Base-by-base conservation (phyloP, 2,113 vertebrate genomes). In the Daphoenositta chrysoptera region DNA sequence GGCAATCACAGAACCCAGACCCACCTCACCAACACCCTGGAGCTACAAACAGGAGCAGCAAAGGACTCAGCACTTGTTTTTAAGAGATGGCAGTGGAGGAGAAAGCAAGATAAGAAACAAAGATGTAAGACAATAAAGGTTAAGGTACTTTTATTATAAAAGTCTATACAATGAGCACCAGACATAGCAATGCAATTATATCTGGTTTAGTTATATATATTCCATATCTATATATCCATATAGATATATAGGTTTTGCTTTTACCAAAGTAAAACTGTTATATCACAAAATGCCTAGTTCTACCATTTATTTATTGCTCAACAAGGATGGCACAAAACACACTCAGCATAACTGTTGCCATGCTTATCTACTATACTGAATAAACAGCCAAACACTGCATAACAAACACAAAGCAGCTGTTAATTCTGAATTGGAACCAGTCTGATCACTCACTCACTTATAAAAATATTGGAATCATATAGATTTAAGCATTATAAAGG, bases 251-350 rank as follows among this genome's bases (percentile, higher is more conserved):
- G 94, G 93, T 96, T 97, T 97, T 97, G 98, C 95, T 98, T 98
- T 96, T 98, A 97, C 89, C 97, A 97, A 98, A 97, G 97, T 96
- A 97, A 98, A 98, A 97, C 94, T 97, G 96, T 97, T 97, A 94
- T 97, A 97, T 97, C 94, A 97, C 97, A 97, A 96, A 97, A 97
- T 97, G 97, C 96, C 98, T 98, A 98, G 89, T 93, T 96, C 97
- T 98, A 97, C 96, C 97, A 97, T 97, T 97, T 99, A 98, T 98
- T 99, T 99, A 99, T 98, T 99, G 98, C 98, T 99, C 97, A 97
- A 98, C 98, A 98, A 98, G 97, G 97, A 98, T 99, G 98, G 98
- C 98, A 99, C 98, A 98, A 98, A 98, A 98, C 94, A 98, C 97
- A 98, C 95, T 96, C 98, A 96, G 98, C 96, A 79, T 95, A 97